phyloP scores from a whole-genome alignment of 2,797 vertebrate genomes.

The Pangasius larnaudii region DNA sequence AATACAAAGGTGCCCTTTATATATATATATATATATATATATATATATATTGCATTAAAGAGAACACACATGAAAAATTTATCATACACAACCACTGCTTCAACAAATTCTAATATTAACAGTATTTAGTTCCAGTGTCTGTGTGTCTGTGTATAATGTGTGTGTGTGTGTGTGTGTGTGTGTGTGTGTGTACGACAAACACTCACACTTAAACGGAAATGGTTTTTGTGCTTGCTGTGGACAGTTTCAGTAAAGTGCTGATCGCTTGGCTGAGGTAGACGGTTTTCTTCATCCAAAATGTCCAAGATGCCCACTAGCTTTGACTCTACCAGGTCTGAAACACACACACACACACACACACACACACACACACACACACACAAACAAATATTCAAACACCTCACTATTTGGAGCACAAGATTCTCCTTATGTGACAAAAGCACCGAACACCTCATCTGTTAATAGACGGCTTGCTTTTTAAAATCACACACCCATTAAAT shows the following conservation, averaged over 20 bases:
- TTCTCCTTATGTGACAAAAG: background rate
- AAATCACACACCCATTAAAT: background rate
- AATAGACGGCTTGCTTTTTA: background rate
- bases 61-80: background rate
- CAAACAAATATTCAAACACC: background rate
- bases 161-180: too few species aligned
- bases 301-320: constrained; percentile 92
- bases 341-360: constrained; percentile 9
- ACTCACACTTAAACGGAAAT: constrained; percentile 91
- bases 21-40: too few species aligned
- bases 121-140: background rate
- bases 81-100: background rate
- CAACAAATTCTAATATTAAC: background rate
- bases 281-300: constrained; percentile 98
- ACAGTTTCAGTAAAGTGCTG: constrained; percentile 92
- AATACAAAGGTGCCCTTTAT: too few species aligned
- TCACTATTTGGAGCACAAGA: background rate
- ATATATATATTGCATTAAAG: background rate
- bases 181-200: background rate
- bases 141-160: background rate
- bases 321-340: constrained; percentile 93
- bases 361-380: constrained; percentile 8
- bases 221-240: constrained; percentile 93
- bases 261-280: constrained; percentile 94
- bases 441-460: background rate